Conservation (phyloP, 2,888 invertebrate species). For the Plutella xylostella region DNA sequence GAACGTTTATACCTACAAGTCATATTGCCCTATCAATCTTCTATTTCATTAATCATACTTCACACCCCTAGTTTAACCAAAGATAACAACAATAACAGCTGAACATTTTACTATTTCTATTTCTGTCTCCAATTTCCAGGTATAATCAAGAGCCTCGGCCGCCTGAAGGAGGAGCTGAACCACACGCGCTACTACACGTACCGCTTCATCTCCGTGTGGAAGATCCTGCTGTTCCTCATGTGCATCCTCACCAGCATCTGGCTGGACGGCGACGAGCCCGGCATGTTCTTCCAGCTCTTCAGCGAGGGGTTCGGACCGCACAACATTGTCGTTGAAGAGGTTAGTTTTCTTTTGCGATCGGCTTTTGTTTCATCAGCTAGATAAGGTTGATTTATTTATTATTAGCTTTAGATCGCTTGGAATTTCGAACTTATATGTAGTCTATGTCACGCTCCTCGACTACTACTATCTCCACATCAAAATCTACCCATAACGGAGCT, state of each 20-base stretch:
- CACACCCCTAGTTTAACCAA: no score
- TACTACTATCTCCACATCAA: no score
- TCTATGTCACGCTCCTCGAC: no score
- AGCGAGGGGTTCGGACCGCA: conserved; percentile 82
- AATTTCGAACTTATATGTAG: no score
- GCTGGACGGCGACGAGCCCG: conserved; percentile 80
- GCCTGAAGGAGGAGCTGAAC: conserved; percentile 83
- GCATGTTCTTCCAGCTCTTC: conserved; percentile 81
- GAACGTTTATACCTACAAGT: no score
- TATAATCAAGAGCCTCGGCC: conserved; percentile 78
- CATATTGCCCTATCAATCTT: no score
- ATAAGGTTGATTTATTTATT: no score
- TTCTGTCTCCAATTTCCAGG: conserved; percentile 51
- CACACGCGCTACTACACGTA: conserved; percentile 90
- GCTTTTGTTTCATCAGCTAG: not conserved
- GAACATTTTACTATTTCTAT: no score
- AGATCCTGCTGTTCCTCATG: conserved; percentile 83
- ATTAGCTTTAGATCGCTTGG: no score
- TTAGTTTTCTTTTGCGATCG: conserved; percentile 28
- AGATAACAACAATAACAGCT: no score
- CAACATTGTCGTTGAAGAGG: conserved; percentile 82
- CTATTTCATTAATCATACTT: no score
- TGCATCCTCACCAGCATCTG: conserved; percentile 79
- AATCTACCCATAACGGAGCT: no score
- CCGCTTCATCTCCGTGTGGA: conserved; percentile 92